phyloP scores from a whole-genome alignment of 2,797 vertebrate genomes.

The Streptopelia turtur region DNA sequence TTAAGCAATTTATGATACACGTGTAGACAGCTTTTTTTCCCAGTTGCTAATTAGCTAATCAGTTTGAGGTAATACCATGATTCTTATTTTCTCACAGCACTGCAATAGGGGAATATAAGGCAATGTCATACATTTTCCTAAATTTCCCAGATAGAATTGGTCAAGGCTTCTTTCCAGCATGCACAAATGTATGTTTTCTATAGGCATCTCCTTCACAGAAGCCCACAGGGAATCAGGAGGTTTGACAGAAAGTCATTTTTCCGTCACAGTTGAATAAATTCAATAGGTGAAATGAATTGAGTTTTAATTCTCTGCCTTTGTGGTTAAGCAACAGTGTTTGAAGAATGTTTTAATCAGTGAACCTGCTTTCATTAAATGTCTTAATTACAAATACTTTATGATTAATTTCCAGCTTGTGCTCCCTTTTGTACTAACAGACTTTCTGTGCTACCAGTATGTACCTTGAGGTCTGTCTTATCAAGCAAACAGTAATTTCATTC shows the following conservation, averaged over 20 bases:
- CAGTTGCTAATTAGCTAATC: not conserved
- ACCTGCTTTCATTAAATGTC: not conserved
- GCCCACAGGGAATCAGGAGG: not conserved
- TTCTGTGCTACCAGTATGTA: not conserved
- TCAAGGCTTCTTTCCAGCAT: not conserved
- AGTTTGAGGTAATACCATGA: not conserved
- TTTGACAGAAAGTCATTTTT: constrained; percentile 1
- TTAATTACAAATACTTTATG: not conserved
- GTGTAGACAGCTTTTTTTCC: not conserved
- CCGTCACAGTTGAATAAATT: rapidly evolving
- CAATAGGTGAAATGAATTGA: not conserved
- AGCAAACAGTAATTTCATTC: not conserved
- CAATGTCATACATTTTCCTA: not conserved
- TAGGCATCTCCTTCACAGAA: not conserved
- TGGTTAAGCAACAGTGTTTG: not conserved
- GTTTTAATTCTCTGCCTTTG: not conserved
- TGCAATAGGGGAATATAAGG: not conserved
- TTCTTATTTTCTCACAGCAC: not conserved
- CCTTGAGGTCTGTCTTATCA: not conserved
- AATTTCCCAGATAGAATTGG: not conserved
- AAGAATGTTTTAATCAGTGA: constrained; percentile 32
- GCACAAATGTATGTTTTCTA: not conserved
- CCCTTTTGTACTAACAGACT: not conserved
- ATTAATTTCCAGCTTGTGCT: not conserved
- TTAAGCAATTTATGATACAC: not conserved